Evolutionary conservation across 1,140 invertebrate genomes (phyloP), one percentile per base, ranked within the genome.

Genomic region (Ephestia elutella): DNA sequence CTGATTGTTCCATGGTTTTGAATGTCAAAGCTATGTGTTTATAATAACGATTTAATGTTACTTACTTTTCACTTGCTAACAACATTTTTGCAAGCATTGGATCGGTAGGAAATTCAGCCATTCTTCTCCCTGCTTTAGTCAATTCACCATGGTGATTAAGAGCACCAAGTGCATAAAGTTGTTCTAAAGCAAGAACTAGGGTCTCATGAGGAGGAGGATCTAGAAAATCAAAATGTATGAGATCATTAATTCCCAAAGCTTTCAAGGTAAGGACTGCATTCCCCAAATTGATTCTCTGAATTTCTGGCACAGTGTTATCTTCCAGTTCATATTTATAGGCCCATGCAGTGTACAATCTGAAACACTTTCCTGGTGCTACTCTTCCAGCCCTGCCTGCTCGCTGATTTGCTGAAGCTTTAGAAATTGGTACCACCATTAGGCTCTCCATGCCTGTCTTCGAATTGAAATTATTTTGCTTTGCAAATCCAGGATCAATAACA

Each of bases 71-170:
- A 72, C 97, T 97, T 0, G 98, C 98, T 56, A 99, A 81, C 38
- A 99, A 90, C 96, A 99, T 99, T 90, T 99, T 99, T 0, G 97
- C 97, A 93, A 99, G 96, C 96, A 99, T 98, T 0, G 99, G 99
- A 90, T 99, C 98, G 10, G 98, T 93, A 0, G 99, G 99, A 86
- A 99, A 99, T 89, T 99, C 98, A 5, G 98, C 98, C 99, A 99
- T 99, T 85, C 97, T 92, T 68, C 99, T 89, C 0, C 99, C 99
- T 28, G 99, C 90, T 89, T 98, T 99, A 0, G 99, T 99, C 48
- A 99, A 88, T 89, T 99, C 96, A 0, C 98, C 99, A 73, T 95
- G 93, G 90, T 99, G 97, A 91, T 99, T 99, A 0, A 99, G 88
- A 11, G 98, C 98, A n/a, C 98, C 98, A 19, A 99, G 89, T 4